Conservation (phyloP, 2,113 vertebrate species). For the Perca schrenkii region DNA sequence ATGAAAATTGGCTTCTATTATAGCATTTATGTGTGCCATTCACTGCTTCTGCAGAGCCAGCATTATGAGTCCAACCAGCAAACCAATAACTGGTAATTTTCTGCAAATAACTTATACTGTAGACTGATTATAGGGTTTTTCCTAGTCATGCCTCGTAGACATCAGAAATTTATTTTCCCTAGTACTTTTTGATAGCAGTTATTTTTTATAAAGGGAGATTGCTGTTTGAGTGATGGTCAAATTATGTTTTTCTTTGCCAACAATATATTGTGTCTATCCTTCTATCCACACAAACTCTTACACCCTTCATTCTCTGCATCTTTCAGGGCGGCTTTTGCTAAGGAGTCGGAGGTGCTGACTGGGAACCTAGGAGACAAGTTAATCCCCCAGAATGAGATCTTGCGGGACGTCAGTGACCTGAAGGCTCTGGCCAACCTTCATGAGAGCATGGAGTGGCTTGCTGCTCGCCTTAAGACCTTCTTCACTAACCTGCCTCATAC, state of each 20-base stretch:
- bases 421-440: constrained; percentile 98
- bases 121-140: constrained; percentile 19
- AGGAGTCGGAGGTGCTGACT: constrained; percentile 97
- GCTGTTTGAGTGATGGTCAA: neutral
- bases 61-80: constrained; percentile 11
- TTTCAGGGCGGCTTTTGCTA: constrained; percentile 93
- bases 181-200: neutral
- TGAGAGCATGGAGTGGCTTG: constrained; percentile 98
- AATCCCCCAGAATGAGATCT: constrained; percentile 95
- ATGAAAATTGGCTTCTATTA: constrained; percentile 33
- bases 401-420: constrained; percentile 95
- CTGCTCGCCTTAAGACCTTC: constrained; percentile 89
- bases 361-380: constrained; percentile 98
- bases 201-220: constrained; percentile 1
- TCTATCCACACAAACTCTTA: constrained; percentile 9
- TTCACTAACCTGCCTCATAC: constrained; percentile 87
- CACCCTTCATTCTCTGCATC: neutral
- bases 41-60: constrained; percentile 11
- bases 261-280: neutral
- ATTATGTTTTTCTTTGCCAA: constrained; percentile 21
- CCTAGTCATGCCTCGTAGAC: neutral
- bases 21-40: constrained; percentile 31
- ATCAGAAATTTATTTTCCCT: neutral
- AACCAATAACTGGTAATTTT: constrained; percentile 24
- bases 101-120: constrained; percentile 9